A percentile compares a stretch with the other conserved stretches of the same genome.
phyloP scores from a whole-genome alignment of 2,113 vertebrate genomes.

The Parus major region DNA sequence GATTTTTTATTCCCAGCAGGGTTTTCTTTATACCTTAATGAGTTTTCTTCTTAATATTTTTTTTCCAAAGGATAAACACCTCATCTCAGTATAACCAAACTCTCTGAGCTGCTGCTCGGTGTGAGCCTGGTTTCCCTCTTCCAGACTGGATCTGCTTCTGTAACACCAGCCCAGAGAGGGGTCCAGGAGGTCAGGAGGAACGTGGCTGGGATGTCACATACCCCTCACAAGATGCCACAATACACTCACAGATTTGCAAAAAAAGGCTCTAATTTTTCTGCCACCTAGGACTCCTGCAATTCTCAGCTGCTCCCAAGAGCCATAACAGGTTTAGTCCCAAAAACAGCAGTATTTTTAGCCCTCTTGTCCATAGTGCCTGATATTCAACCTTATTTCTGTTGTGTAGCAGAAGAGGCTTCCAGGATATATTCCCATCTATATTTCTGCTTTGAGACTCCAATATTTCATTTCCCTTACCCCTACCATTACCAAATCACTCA shows the following conservation, averaged over 20 bases:
- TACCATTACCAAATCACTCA: neutral
- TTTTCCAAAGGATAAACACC: neutral
- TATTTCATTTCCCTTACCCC: constrained; percentile 32
- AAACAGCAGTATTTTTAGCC: neutral
- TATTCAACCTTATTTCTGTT: constrained; percentile 17
- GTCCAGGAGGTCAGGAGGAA: neutral
- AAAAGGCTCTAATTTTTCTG: neutral
- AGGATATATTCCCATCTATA: neutral
- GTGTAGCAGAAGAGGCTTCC: neutral
- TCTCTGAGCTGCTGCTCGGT: neutral
- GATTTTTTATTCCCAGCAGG: constrained; percentile 49
- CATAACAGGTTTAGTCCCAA: neutral
- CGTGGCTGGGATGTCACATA: neutral
- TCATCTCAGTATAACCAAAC: neutral
- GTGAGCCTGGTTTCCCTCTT: neutral
- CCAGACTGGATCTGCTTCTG: neutral
- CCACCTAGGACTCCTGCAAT: neutral
- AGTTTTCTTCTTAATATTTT: constrained; percentile 42
- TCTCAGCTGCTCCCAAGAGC: neutral
- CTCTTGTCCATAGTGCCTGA: neutral
- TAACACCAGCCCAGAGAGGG: neutral
- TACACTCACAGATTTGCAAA: neutral
- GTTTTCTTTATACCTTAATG: constrained; percentile 46
- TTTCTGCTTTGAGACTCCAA: neutral
- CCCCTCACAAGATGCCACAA: neutral